A percentile compares a stretch with the other conserved stretches of the same genome.
Conservation (phyloP, 2,888 invertebrate species). For the Pseudococcus viburni region DNA sequence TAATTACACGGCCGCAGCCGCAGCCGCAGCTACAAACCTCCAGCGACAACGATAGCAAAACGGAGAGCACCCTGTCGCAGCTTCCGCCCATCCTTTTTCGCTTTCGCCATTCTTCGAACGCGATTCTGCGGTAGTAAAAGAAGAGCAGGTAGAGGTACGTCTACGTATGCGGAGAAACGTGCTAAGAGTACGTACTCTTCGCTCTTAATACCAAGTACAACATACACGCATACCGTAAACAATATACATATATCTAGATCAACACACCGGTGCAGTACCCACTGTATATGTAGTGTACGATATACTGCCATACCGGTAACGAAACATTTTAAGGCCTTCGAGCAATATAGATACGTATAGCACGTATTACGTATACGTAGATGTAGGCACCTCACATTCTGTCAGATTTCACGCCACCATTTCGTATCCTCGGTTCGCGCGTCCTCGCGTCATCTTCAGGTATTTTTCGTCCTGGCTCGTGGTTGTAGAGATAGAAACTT, state of each 20-base stretch:
- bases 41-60: neutral
- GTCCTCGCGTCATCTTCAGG: too few species aligned
- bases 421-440: too few species aligned
- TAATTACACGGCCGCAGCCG: conserved; percentile 24
- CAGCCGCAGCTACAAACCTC: neutral
- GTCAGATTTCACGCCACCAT: neutral
- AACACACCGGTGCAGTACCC: neutral
- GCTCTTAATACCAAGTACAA: too few species aligned
- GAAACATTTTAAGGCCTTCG: conserved; percentile 1
- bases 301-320: neutral
- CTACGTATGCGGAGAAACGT: too few species aligned
- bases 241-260: too few species aligned
- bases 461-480: too few species aligned
- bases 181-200: too few species aligned
- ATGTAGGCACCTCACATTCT: neutral
- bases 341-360: neutral
- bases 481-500: too few species aligned
- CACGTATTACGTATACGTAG: neutral
- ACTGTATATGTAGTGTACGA: neutral
- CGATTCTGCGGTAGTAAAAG: too few species aligned
- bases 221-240: too few species aligned
- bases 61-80: neutral
- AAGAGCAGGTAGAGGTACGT: too few species aligned
- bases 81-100: neutral
- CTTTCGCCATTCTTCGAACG: neutral